These are phyloP conservation scores for Cylindroiulus punctatus DNA, from an alignment of 2,888 invertebrate genomes.

Conservation along the genomic window DNA sequence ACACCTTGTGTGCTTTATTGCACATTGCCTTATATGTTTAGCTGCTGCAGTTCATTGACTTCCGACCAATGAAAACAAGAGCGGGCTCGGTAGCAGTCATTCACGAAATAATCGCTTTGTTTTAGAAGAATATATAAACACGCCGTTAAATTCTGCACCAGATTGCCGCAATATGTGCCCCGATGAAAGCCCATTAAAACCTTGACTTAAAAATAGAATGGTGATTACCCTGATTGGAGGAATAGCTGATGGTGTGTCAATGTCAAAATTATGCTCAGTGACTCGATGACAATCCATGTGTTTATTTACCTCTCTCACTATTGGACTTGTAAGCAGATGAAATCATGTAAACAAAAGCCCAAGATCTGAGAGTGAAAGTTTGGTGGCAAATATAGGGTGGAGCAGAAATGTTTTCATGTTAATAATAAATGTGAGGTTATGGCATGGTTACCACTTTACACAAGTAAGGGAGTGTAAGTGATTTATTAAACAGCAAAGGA, in stretches of 20 bases:
- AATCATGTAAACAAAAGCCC: neutral
- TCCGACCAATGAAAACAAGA: neutral
- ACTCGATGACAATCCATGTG: neutral
- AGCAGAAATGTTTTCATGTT: too few species aligned
- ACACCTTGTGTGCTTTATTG: neutral
- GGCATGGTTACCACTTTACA: too few species aligned
- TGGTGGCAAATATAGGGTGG: too few species aligned
- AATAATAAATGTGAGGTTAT: too few species aligned
- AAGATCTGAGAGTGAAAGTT: neutral
- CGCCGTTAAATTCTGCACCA: neutral
- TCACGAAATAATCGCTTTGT: neutral
- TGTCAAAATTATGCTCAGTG: neutral
- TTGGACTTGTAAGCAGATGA: neutral
- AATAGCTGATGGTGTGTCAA: neutral
- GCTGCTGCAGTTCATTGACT: neutral
- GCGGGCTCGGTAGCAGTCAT: slow-evolving; percentile 11
- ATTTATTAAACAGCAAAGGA: too few species aligned
- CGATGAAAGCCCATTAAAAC: neutral
- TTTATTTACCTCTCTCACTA: neutral
- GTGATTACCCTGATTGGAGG: neutral
- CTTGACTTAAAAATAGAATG: neutral
- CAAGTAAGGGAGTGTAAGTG: too few species aligned
- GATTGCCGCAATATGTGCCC: neutral
- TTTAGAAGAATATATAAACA: slow-evolving; percentile 13
- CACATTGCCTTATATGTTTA: neutral